Percentiles rank a stretch among this genome's conserved stretches.
Evolutionary conservation across 2,888 invertebrate genomes (phyloP).

Genomic region (Aphidoletes aphidimyza): DNA sequence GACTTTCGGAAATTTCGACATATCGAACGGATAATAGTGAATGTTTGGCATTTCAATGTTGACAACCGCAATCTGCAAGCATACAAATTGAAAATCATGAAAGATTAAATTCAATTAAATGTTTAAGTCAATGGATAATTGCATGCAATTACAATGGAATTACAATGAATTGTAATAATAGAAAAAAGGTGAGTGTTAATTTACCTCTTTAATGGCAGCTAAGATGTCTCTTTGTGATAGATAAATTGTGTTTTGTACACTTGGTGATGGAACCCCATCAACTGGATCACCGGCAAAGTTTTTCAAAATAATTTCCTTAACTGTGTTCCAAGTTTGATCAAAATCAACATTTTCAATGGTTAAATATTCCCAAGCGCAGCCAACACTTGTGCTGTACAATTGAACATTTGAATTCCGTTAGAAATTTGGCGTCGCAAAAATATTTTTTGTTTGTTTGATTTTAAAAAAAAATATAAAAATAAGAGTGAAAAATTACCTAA

Average conservation of each 20-base stretch:
- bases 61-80: conserved; percentile 73
- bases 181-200: no score
- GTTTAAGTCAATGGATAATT: neutral
- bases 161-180: no score
- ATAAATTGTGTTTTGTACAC: conserved; percentile 83
- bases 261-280: conserved; percentile 78
- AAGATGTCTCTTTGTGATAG: conserved; percentile 76
- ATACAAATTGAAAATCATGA: conserved; percentile 56
- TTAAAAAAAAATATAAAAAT: no score
- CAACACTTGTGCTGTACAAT: conserved; percentile 75
- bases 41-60: conserved; percentile 85
- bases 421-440: neutral
- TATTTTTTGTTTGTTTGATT: no score
- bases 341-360: conserved; percentile 74
- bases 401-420: neutral
- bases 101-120: conserved; percentile 50
- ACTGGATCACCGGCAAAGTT: conserved; percentile 81
- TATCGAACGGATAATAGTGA: conserved; percentile 81
- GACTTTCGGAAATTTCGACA: conserved; percentile 77
- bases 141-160: neutral
- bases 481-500: conserved; percentile 68
- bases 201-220: conserved; percentile 76
- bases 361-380: conserved; percentile 80
- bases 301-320: conserved; percentile 76
- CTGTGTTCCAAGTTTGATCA: conserved; percentile 75